phyloP scores from a whole-genome alignment of 2,888 invertebrate genomes.

The Heliconius ismenius region DNA sequence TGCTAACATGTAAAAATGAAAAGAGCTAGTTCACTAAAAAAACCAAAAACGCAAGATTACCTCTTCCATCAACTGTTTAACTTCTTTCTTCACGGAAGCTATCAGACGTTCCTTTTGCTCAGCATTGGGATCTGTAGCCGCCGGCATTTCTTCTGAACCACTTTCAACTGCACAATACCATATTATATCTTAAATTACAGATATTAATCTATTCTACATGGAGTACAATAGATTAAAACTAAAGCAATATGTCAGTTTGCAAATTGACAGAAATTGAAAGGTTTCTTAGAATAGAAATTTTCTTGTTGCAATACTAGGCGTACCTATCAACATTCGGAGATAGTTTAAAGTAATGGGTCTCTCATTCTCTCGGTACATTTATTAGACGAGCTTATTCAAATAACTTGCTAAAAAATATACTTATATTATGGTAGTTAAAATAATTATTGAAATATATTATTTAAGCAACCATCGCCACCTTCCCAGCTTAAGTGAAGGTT shows the following conservation, averaged over 20 bases:
- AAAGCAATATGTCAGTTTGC: constrained; percentile 9
- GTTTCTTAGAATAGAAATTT: neutral
- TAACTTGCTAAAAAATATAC: neutral
- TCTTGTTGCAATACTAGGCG: neutral
- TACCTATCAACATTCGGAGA: neutral
- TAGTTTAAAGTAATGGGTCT: neutral
- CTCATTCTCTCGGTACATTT: neutral
- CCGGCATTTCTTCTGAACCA: constrained; percentile 71
- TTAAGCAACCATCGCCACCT: no score
- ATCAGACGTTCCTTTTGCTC: constrained; percentile 90
- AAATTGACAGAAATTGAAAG: constrained; percentile 24
- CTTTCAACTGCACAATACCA: constrained; percentile 57
- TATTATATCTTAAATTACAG: neutral
- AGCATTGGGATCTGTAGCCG: constrained; percentile 62
- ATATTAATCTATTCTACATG: neutral
- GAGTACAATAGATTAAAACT: neutral
- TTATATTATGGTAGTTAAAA: no score
- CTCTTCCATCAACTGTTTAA: constrained; percentile 98
- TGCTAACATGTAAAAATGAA: neutral
- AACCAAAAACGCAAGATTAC: constrained; percentile 46
- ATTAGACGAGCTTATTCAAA: neutral
- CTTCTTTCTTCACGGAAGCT: constrained; percentile 92
- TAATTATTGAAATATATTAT: no score
- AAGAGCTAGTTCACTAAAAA: neutral
- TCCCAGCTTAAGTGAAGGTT: no score